These are phyloP conservation scores for Acrocyrtus sp. DNA, from an alignment of 2,888 invertebrate species.

Conservation along the genomic window DNA sequence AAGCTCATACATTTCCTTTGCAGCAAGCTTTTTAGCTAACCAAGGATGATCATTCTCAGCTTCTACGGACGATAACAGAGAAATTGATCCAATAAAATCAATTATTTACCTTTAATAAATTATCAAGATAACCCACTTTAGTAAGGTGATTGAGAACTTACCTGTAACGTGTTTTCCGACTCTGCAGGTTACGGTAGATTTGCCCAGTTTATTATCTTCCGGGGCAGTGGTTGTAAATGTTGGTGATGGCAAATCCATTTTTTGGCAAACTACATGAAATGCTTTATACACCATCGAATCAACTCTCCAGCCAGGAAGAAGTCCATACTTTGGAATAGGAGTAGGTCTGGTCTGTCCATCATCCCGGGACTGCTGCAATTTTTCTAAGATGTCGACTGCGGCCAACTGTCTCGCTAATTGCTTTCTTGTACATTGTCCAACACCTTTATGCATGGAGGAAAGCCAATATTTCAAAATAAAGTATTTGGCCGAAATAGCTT, in stretches of 20 bases:
- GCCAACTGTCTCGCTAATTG: constrained; percentile 30
- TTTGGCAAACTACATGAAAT: not conserved
- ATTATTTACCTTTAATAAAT: too few species aligned
- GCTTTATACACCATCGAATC: not conserved
- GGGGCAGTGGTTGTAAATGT: not conserved
- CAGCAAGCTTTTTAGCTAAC: constrained; percentile 27
- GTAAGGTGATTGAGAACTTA: constrained; percentile 4
- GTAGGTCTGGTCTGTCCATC: not conserved
- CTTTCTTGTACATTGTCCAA: constrained; percentile 20
- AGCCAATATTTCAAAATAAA: not conserved
- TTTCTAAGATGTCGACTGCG: constrained; percentile 18
- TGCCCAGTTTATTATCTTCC: constrained; percentile 3
- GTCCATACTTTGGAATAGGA: constrained; percentile 1
- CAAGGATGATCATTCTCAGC: constrained; percentile 18
- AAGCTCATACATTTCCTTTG: constrained; percentile 11
- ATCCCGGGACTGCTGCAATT: not conserved
- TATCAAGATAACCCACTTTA: too few species aligned
- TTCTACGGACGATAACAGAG: not conserved
- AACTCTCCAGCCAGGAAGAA: constrained; percentile 29
- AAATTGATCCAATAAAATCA: not conserved
- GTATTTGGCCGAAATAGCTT: too few species aligned
- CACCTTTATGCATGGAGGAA: not conserved
- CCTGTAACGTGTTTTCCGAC: not conserved
- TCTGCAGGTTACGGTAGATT: constrained; percentile 4
- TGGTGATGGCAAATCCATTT: not conserved